Percentiles rank a stretch among this genome's conserved stretches.
Evolutionary conservation across 1,140 invertebrate genomes (phyloP).

Genomic region (Zophobas atratus): DNA sequence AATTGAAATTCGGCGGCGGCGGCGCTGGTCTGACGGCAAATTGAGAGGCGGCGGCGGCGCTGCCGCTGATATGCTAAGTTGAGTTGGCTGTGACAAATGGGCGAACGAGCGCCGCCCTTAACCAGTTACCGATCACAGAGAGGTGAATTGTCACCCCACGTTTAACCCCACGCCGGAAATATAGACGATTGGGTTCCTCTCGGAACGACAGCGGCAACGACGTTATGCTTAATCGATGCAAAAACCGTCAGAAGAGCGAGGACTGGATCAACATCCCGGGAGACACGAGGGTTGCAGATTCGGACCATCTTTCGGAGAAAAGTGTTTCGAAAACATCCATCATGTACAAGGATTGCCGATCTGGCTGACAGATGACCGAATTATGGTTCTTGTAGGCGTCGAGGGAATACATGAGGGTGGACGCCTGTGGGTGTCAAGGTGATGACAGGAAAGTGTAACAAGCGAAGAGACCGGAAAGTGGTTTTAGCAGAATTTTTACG

Average conservation of each 20-base stretch:
- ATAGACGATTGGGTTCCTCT: slow-evolving; percentile 39
- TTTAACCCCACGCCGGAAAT: slow-evolving; percentile 44
- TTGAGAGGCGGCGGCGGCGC: slow-evolving; percentile 26
- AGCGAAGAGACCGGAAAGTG: too few relatives aligned
- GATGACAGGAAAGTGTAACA: too few relatives aligned
- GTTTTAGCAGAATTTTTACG: too few relatives aligned
- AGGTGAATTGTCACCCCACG: slow-evolving; percentile 46
- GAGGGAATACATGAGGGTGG: too few relatives aligned
- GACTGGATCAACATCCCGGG: neutral
- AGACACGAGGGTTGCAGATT: neutral
- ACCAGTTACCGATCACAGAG: slow-evolving; percentile 47
- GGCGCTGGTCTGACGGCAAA: slow-evolving; percentile 42
- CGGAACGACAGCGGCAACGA: slow-evolving; percentile 16
- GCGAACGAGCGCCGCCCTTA: slow-evolving; percentile 42
- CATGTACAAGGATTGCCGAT: too few relatives aligned
- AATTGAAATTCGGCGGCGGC: slow-evolving; percentile 44
- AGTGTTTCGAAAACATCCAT: too few relatives aligned
- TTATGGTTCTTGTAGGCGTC: too few relatives aligned
- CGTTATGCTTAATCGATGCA: slow-evolving; percentile 29
- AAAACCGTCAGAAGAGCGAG: slow-evolving; percentile 2
- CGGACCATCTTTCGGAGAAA: too few relatives aligned
- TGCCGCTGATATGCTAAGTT: slow-evolving; percentile 43
- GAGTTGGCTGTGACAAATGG: slow-evolving; percentile 48
- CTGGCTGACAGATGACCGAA: neutral
- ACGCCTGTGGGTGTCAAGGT: too few relatives aligned